Conservation (phyloP, 2,888 invertebrate genomes). For the Pogonocherus hispidulus region DNA sequence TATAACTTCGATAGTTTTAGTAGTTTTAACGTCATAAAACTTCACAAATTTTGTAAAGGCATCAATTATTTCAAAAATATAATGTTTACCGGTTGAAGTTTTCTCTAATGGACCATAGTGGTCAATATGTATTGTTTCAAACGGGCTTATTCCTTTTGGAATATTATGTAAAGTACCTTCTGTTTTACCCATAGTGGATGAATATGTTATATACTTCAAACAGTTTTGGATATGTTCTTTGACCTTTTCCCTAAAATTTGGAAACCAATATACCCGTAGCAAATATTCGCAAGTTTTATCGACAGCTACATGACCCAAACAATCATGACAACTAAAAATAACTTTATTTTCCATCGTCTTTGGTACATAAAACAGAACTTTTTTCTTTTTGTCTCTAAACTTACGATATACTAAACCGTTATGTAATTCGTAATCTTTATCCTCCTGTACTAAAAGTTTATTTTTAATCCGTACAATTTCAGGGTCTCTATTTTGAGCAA, state of each 20-base stretch:
- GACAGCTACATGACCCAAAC: constrained; percentile 22
- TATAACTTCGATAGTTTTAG: constrained; percentile 5
- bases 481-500: background rate
- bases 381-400: constrained; percentile 16
- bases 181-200: constrained; percentile 20
- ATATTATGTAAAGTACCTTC: constrained; percentile 32
- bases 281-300: constrained; percentile 28
- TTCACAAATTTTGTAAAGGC: constrained; percentile 20
- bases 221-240: constrained; percentile 35
- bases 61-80: too few relatives aligned
- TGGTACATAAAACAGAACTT: constrained; percentile 19
- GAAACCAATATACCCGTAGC: constrained; percentile 21
- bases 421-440: too few relatives aligned
- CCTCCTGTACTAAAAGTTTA: background rate
- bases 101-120: too few relatives aligned
- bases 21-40: constrained; percentile 9
- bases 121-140: too few relatives aligned
- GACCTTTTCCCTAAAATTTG: constrained; percentile 18
- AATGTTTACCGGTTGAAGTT: too few relatives aligned
- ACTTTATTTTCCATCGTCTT: constrained; percentile 27
- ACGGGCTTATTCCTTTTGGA: too few relatives aligned
- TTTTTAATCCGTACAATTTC: background rate
- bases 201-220: constrained; percentile 35
- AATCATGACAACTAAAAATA: constrained; percentile 21
- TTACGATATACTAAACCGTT: background rate